Percentiles rank a stretch among this genome's conserved stretches.
Conservation (phyloP, 2,113 vertebrate species). For the Artemisiospiza belli region DNA sequence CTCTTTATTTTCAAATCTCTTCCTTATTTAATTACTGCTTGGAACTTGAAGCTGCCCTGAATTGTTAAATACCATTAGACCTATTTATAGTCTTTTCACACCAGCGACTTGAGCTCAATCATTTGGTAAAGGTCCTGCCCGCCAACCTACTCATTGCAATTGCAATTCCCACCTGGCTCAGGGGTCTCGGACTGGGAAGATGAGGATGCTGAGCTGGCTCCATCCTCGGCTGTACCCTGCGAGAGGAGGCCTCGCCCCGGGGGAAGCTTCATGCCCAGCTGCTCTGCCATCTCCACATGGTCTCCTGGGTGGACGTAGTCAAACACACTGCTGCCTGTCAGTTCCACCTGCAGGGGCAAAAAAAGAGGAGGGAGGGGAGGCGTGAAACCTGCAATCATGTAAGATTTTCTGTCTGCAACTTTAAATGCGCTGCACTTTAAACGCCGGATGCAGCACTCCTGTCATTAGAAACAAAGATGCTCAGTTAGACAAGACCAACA, state of each 20-base stretch:
- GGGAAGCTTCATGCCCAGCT: conserved; percentile 98
- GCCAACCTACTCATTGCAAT: conserved; percentile 69
- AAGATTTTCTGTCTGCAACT: conserved; percentile 30
- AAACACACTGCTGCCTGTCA: conserved; percentile 98
- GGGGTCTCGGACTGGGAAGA: conserved; percentile 97
- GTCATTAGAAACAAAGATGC: conserved; percentile 36
- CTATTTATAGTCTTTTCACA: conserved; percentile 81
- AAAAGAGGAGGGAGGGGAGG: not conserved
- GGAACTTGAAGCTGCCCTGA: conserved; percentile 74
- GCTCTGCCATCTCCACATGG: conserved; percentile 98
- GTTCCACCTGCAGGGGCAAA: conserved; percentile 88
- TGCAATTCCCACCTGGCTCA: conserved; percentile 91
- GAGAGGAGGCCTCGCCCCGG: conserved; percentile 92
- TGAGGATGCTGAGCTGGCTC: conserved; percentile 93
- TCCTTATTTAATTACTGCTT: conserved; percentile 83
- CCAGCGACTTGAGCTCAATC: conserved; percentile 70
- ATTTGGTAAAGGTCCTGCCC: conserved; percentile 77
- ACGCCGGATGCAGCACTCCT: not conserved
- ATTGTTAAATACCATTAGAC: conserved; percentile 79
- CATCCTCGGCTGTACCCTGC: conserved; percentile 90
- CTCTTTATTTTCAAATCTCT: conserved; percentile 83
- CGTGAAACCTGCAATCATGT: conserved; percentile 27
- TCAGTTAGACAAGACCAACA: not conserved
- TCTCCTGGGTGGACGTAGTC: conserved; percentile 98
- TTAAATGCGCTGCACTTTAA: not conserved